Evolutionary conservation across 2,113 vertebrate species (phyloP), one percentile per base, ranked within the genome.

Genomic region (Paradisaea rubra): DNA sequence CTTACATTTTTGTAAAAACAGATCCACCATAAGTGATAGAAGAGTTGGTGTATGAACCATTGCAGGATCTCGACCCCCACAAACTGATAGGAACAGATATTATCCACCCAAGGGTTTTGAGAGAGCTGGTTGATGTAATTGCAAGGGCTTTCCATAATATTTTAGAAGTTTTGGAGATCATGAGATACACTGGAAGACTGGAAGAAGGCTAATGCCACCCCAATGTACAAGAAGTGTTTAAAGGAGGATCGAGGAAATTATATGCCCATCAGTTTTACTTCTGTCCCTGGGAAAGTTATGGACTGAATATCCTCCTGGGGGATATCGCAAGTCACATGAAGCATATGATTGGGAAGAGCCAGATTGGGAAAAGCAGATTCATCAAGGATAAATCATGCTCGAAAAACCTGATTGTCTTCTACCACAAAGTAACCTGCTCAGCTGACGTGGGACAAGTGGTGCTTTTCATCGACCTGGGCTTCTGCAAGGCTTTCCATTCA

Each of bases 61-160:
- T 24, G 35, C 24, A 56, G 54, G 47, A 82, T 2, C 21, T 49
- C 0, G 0, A 42, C 22, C 31, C 7, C 47, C 41, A 31, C 41
- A 76, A 54, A 37, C 41, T 54, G 31, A 28, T 61, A 22, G 14
- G 54, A n/a, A 33, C 25, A 63, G 49, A 42, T 15, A 49, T 42
- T 47, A 33, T 49, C 22, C 1, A 0, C 21, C 8, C 8, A 6
- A 47, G 13, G 1, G 4, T 33, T 22, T 41, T 37, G 45, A 76
- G 81, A 63, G 15, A 89, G 11, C 22, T 54, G 39, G 16, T 10
- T 86, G 52, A 39, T 5, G 6, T 23, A 16, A 27, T 61, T 54
- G 16, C 3, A 13, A 66, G 57, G 31, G 23, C 14, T 15, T 64
- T 60, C 27, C 10, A 8, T 13, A 71, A 23, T 44, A 15, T 81